A percentile compares a stretch with the other conserved stretches of the same genome.
These are phyloP conservation scores for Selenia dentaria DNA, from an alignment of 2,888 invertebrate genomes.

Conservation along the genomic window DNA sequence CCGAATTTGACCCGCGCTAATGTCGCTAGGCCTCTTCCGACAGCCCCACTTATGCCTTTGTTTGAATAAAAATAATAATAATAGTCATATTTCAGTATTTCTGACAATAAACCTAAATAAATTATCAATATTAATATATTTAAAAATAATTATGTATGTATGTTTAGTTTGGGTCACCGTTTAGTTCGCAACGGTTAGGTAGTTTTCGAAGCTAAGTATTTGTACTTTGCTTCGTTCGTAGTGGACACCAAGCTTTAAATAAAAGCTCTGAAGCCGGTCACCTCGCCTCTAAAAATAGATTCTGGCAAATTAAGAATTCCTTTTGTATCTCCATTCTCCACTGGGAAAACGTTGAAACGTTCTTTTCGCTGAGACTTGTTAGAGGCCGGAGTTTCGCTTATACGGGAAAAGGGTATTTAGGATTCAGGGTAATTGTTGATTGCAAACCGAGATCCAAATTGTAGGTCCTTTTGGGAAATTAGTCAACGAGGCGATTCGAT, in stretches of 20 bases:
- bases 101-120: too few species aligned
- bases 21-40: too few species aligned
- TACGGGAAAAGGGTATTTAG: neutral
- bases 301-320: slow-evolving; percentile 37
- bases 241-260: neutral
- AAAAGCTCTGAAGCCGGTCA: slow-evolving; percentile 13
- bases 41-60: too few species aligned
- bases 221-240: too few species aligned
- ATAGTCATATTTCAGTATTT: too few species aligned
- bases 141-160: too few species aligned
- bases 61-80: too few species aligned
- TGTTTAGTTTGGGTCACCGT: too few species aligned
- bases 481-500: neutral
- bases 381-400: neutral
- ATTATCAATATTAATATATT: too few species aligned
- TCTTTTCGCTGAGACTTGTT: slow-evolving; percentile 1
- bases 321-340: slow-evolving; percentile 36
- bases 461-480: neutral
- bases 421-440: neutral
- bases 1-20: too few species aligned
- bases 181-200: too few species aligned
- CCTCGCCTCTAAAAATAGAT: slow-evolving; percentile 39
- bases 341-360: slow-evolving; percentile 10
- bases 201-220: too few species aligned
- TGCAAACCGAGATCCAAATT: neutral